Evolutionary conservation across 2,797 vertebrate species (phyloP).

Genomic region (Orientallactaga sibirica): DNA sequence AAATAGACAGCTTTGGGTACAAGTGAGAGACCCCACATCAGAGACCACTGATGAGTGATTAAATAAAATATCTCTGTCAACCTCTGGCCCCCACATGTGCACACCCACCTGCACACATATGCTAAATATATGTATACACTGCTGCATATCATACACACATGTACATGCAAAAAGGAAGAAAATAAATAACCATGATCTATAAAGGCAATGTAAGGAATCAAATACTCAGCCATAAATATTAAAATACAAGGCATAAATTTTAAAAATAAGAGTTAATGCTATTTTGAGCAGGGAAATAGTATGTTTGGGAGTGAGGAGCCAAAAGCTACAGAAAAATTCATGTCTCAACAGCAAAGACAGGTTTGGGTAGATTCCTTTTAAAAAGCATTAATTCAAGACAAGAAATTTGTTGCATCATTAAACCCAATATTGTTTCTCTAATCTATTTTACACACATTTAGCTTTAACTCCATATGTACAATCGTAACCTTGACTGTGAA

Average conservation of each 20-base stretch:
- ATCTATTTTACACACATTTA: background rate
- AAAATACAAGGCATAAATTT: conserved; percentile 40
- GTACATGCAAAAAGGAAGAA: too few species aligned
- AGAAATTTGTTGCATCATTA: conserved; percentile 3
- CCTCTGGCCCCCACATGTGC: too few species aligned
- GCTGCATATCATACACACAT: too few species aligned
- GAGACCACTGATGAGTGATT: too few species aligned
- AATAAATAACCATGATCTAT: background rate
- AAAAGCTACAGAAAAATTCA: conserved; percentile 9
- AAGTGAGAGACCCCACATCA: too few species aligned
- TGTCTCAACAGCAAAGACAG: background rate
- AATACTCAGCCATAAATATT: background rate
- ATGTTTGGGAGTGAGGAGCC: background rate
- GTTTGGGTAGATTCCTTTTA: conserved; percentile 4
- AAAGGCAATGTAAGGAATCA: background rate
- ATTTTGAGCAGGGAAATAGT: background rate
- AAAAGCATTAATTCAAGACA: background rate
- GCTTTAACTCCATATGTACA: background rate
- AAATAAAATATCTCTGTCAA: background rate
- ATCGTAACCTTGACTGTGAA: background rate
- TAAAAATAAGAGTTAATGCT: conserved; percentile 35
- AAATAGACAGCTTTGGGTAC: too few species aligned
- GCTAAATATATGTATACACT: too few species aligned
- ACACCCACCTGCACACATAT: too few species aligned
- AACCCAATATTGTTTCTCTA: conserved; percentile 7